A percentile compares a stretch with the other conserved stretches of the same genome.
phyloP scores from a whole-genome alignment of 2,888 invertebrate genomes.

The Lydus trimaculatus region DNA sequence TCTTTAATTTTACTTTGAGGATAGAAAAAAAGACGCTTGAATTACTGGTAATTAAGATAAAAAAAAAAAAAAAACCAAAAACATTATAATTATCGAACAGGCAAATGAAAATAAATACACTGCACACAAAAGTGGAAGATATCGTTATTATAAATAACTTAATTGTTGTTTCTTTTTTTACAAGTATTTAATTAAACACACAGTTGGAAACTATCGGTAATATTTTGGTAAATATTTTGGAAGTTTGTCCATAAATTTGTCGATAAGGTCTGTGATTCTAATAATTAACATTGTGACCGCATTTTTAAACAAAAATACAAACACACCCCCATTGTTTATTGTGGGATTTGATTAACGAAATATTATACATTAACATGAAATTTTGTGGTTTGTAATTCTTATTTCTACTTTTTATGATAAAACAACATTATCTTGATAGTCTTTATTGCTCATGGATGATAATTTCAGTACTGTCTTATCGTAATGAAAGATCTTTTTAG shows the following conservation, averaged over 20 bases:
- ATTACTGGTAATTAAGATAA: background rate
- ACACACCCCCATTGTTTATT: too few relatives aligned
- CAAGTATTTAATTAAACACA: too few relatives aligned
- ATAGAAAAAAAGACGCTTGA: background rate
- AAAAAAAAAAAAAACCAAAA: background rate
- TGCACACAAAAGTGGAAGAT: too few relatives aligned
- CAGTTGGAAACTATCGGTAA: too few relatives aligned
- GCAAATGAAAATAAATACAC: too few relatives aligned
- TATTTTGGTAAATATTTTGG: too few relatives aligned
- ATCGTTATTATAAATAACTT: too few relatives aligned
- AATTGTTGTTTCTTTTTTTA: too few relatives aligned
- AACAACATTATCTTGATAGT: background rate
- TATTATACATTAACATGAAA: too few relatives aligned
- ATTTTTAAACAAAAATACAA: background rate
- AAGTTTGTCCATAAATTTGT: too few relatives aligned
- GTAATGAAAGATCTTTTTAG: background rate
- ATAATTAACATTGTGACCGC: background rate
- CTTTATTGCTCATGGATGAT: background rate
- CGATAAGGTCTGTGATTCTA: background rate
- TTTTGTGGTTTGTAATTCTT: background rate
- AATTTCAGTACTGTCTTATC: background rate
- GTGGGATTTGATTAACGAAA: too few relatives aligned
- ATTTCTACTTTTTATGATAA: background rate
- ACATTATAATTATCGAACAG: background rate
- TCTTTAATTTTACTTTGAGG: background rate